Conservation (phyloP, 2,113 vertebrate genomes). For the Nematolebias whitei region DNA sequence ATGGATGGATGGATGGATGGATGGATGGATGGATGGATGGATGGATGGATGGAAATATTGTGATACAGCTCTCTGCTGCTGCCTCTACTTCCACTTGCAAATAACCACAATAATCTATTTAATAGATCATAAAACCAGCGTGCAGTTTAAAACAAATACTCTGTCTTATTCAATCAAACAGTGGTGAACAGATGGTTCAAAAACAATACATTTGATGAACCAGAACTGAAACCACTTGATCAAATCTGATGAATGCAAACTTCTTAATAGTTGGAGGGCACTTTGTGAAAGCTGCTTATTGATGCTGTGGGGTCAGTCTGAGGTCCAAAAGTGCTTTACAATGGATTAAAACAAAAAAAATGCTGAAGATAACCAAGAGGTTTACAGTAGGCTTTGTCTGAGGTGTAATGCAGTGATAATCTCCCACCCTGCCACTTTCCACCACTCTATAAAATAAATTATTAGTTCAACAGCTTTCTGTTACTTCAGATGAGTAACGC, state of each 20-base stretch:
- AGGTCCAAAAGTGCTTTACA: conserved; percentile 19
- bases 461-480: conserved; percentile 10
- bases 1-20: no score
- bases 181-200: background rate
- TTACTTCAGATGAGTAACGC: conserved; percentile 8
- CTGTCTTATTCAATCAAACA: background rate
- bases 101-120: background rate
- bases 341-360: conserved; percentile 23
- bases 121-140: background rate
- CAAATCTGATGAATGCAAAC: background rate
- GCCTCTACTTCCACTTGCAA: background rate
- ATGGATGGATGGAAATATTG: no score
- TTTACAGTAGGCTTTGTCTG: conserved; percentile 24
- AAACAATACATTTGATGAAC: conserved; percentile 2
- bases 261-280: conserved; percentile 10
- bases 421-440: conserved; percentile 10
- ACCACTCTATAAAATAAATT: conserved; percentile 19
- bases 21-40: no score
- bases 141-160: background rate
- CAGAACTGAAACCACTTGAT: conserved; percentile 1
- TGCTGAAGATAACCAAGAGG: conserved; percentile 13
- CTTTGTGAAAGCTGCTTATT: conserved; percentile 38
- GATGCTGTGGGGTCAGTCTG: conserved; percentile 7
- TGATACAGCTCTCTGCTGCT: no score
- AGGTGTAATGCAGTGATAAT: conserved; percentile 39